Conservation (phyloP, 2,797 vertebrate species). For the Scleropages formosus region DNA sequence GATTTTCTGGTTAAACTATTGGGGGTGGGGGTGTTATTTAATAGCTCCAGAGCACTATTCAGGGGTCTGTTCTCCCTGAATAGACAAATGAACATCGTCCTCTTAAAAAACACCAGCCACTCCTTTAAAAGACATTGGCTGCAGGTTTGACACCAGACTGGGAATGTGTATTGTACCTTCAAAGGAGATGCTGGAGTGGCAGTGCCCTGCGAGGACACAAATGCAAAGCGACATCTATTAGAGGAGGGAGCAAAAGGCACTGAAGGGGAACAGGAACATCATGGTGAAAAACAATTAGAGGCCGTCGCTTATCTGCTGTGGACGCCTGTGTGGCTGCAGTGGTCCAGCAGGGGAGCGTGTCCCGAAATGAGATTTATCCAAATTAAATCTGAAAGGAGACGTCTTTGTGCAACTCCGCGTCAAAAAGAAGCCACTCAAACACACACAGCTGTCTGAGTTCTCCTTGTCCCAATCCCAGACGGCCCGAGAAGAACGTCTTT, state of each 20-base stretch:
- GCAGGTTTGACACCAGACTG: background rate
- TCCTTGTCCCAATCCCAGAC: constrained; percentile 64
- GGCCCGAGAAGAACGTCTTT: constrained; percentile 52
- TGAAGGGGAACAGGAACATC: background rate
- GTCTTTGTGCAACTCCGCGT: constrained; percentile 5
- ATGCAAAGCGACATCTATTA: background rate
- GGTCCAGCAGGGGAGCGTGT: background rate
- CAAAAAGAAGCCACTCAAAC: constrained; percentile 38
- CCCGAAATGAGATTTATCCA: constrained; percentile 40
- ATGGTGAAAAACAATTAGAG: constrained; percentile 9
- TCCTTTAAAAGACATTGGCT: background rate
- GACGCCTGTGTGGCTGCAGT: background rate
- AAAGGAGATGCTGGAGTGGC: background rate
- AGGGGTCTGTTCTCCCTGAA: no score
- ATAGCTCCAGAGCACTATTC: background rate
- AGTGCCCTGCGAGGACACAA: background rate
- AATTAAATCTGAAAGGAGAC: constrained; percentile 46
- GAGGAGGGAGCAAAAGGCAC: no score
- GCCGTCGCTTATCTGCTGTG: background rate
- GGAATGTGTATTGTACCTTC: background rate
- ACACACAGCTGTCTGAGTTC: constrained; percentile 47
- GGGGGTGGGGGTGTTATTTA: background rate
- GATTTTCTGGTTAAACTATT: no score
- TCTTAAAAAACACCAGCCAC: background rate
- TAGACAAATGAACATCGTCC: no score